Evolutionary conservation across 2,888 invertebrate species (phyloP).

Genomic region (Ophion ellenae): DNA sequence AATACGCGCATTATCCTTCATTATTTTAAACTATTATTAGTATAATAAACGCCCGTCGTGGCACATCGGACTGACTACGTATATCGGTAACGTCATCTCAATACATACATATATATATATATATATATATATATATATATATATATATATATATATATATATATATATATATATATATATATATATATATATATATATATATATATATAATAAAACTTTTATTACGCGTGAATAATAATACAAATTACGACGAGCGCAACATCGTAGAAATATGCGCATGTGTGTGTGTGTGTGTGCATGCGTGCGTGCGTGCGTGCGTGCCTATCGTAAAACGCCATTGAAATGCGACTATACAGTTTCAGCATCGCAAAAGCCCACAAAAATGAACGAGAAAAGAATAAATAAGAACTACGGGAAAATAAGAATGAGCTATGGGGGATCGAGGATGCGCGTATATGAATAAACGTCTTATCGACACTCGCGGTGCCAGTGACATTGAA

Average conservation of each 20-base stretch:
- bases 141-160: too few relatives aligned
- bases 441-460: too few relatives aligned
- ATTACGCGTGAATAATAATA: not conserved
- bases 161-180: too few relatives aligned
- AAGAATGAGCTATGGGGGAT: not conserved
- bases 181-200: too few relatives aligned
- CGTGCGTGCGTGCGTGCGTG: not conserved
- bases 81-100: conserved; percentile 61
- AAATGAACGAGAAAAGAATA: not conserved
- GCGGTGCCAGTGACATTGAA: not conserved
- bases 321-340: not conserved
- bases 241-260: not conserved
- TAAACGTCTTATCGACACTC: not conserved
- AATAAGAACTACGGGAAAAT: not conserved
- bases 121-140: too few relatives aligned
- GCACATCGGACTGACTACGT: conserved; percentile 66
- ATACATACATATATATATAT: conserved; percentile 29
- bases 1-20: not conserved
- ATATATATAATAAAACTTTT: not conserved
- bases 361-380: not conserved
- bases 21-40: conserved; percentile 36
- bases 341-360: not conserved
- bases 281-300: not conserved
- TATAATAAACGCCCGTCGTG: conserved; percentile 38
- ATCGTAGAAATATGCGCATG: not conserved